Conservation (phyloP, 2,113 vertebrate genomes). For the Merops nubicus region DNA sequence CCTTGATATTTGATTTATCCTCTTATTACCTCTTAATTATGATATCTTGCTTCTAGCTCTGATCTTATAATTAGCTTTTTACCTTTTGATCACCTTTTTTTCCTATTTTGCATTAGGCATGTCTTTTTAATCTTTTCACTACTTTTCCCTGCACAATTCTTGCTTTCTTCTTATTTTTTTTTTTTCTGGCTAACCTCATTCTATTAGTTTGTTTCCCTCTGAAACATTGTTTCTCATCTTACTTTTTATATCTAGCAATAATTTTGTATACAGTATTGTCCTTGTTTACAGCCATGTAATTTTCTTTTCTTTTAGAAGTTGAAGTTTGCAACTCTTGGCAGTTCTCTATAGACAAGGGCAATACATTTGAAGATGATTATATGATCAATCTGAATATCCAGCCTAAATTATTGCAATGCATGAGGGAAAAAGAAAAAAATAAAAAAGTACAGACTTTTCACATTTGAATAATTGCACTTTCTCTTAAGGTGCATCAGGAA, state of each 20-base stretch:
- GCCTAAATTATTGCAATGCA: background rate
- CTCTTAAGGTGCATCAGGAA: background rate
- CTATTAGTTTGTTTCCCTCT: background rate
- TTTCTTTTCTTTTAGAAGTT: background rate
- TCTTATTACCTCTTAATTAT: conserved; percentile 8
- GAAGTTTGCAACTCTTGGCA: background rate
- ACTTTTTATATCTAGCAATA: background rate
- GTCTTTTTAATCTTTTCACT: background rate
- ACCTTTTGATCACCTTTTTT: conserved; percentile 19
- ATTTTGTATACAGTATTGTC: background rate
- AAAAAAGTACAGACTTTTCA: background rate
- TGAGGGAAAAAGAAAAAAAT: background rate
- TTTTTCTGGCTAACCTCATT: background rate
- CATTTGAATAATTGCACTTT: background rate
- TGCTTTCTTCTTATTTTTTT: background rate
- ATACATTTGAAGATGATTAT: background rate
- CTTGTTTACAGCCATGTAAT: background rate
- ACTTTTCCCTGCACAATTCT: background rate
- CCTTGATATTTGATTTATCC: background rate
- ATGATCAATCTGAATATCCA: background rate
- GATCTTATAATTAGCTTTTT: conserved; percentile 9
- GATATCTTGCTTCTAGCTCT: background rate
- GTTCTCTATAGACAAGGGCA: background rate
- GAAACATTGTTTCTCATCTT: background rate
- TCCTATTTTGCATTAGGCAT: background rate